Percentiles rank a stretch among this genome's conserved stretches.
These are phyloP conservation scores for Ypsolopha scabrella DNA, from an alignment of 2,888 invertebrate species.

Conservation along the genomic window DNA sequence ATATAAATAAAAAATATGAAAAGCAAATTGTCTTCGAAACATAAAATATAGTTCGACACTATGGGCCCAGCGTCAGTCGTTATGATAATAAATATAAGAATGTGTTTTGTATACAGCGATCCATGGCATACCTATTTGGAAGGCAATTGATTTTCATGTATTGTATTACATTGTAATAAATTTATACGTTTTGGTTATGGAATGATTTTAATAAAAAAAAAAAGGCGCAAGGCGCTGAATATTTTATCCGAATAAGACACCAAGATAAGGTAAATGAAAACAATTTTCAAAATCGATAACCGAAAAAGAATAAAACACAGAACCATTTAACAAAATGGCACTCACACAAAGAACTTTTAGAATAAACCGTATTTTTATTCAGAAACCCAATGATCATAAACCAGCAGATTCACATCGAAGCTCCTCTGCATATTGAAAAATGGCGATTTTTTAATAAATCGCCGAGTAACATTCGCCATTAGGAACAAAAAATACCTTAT, in stretches of 20 bases:
- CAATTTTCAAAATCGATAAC: no score
- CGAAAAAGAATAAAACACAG: no score
- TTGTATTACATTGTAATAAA: no score
- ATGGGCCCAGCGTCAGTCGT: no score
- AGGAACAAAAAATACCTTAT: slow-evolving; percentile 54
- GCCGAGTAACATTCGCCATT: slow-evolving; percentile 38
- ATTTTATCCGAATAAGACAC: neutral
- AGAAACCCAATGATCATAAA: slow-evolving; percentile 8
- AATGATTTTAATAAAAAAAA: neutral
- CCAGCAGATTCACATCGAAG: slow-evolving; percentile 12
- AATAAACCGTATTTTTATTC: neutral
- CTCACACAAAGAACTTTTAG: neutral
- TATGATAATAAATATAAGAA: no score
- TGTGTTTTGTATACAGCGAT: no score
- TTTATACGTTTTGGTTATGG: no score
- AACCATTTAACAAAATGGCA: no score
- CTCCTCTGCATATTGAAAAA: slow-evolving; percentile 46
- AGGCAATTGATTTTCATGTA: no score
- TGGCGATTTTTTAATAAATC: slow-evolving; percentile 52
- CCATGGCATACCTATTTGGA: no score
- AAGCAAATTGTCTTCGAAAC: neutral
- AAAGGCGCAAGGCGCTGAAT: neutral
- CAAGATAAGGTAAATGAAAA: no score
- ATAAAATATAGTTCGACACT: no score
- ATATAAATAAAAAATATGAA: neutral